Evolutionary conservation across 1,140 invertebrate genomes (phyloP), one percentile per base, ranked within the genome.

Genomic region (Mya arenaria): DNA sequence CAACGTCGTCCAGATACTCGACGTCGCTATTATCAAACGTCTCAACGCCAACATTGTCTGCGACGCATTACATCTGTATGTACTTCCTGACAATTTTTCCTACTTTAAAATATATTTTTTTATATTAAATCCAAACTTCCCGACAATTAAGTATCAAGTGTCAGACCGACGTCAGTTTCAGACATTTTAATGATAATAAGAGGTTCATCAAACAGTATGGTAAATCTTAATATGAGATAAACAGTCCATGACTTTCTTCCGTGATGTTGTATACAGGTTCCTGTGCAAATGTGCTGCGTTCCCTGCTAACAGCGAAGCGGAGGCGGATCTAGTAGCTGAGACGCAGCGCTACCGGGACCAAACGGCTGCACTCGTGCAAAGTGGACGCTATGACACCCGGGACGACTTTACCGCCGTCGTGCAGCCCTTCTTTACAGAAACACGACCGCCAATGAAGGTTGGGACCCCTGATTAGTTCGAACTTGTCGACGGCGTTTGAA

Each of bases 1-100:
- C 48, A 97, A 97, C 92, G 92, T 97, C 52, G 94, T 97, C 32
- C 95, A 96, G 66, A 94, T 96, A 13, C 93, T 96, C 15, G 85
- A 90, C 52, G 79, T 89, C 28, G 85, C 83, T 44, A 82, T 87
- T 17, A 80, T 88, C 1, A 83, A 78, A 28, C 52, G 80, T 15
- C 82, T 90, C 17, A 89, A 87, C 62, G 63, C 84, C n/a, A 83
- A 82, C 0, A 34, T 88, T 1, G 36, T 90, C 39, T 90, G 89
- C 34, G 48, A 84, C n/a, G 58, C 84, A 15, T 73, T 89, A 32
- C 89, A 90, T 44, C 73, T 75, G 88, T 90, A 86, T 79, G 89
- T 69, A 23, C 25, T 52, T 52, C 48, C 10, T 52, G 48, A n/a
- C 17, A 17, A 52, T 52, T 19, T 28, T 62, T 4, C 60, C 19